A percentile compares a stretch with the other conserved stretches of the same genome.
Conservation (phyloP, 2,888 invertebrate species). For the Cenopis cana region DNA sequence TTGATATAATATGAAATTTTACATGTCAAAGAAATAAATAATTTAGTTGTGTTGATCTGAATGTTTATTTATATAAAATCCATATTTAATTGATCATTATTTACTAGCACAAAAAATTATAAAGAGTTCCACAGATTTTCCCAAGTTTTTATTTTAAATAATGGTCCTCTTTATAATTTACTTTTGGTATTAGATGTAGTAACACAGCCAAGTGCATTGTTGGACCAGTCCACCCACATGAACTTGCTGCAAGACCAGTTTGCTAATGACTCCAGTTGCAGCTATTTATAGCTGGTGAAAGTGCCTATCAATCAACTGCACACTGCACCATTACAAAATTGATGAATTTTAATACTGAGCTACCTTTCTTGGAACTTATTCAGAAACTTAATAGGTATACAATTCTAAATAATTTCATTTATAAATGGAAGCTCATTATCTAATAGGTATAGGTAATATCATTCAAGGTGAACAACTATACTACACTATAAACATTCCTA, state of each 20-base stretch:
- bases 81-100: too few species aligned
- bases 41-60: too few species aligned
- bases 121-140: neutral
- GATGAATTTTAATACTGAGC: neutral
- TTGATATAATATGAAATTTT: too few species aligned
- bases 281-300: conserved; percentile 39
- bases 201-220: conserved; percentile 22
- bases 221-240: conserved; percentile 22
- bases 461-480: neutral
- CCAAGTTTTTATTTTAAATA: neutral
- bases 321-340: neutral
- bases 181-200: neutral
- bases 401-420: neutral
- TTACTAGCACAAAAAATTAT: too few species aligned
- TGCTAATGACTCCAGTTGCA: conserved; percentile 21
- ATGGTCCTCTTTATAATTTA: too few species aligned
- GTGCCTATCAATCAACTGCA: conserved; percentile 15
- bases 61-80: too few species aligned
- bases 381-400: neutral
- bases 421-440: neutral
- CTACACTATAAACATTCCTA: neutral
- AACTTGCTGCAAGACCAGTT: conserved; percentile 22
- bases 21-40: too few species aligned
- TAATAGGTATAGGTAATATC: neutral
- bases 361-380: neutral